Evolutionary conservation across 1,140 invertebrate genomes (phyloP), one percentile per base, ranked within the genome.

Genomic region (Calephelis nemesis): DNA sequence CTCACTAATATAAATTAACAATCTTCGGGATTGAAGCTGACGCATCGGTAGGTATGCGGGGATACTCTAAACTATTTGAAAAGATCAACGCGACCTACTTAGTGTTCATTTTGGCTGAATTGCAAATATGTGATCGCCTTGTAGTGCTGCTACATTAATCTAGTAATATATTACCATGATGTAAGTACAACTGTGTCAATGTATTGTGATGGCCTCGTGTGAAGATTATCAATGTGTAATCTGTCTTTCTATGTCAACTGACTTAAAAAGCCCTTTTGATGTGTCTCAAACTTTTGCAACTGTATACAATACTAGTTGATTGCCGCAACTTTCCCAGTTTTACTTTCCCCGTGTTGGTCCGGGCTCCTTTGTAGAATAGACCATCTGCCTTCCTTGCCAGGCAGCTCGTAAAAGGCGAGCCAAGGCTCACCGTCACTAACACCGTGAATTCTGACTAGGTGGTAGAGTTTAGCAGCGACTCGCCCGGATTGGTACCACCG

Each of bases 91-190:
- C 49, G 75, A 72, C 73, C 73, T 54, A 73, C 63, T 77, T 77
- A 49, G 49, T 47, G 58, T 47, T 65, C 70, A 75, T 67, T 69
- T 75, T 77, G 75, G 75, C 75, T 62, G 73, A 71, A 72, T 72
- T 47, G 69, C 75, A 77, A 77, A 73, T 72, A 77, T 77, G 75
- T 72, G 69, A 70, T 72, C 72, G 62, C 42, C 54, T 58, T 60
- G 42, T 45, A 54, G 40, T 30, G 4, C 2, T 45, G 42, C 42
- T 72, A 71, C 63, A 60, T 69, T 71, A 71, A 74, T 71, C 69
- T 70, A 69, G 63, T 64, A 64, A 69, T 69, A 42, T 74, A 60
- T 71, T 71, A 75, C 69, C 70, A 47, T 68, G 67, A 72, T 74
- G 67, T 71, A 72, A 74, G 69, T 71, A 73, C 71, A 68, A 68